Evolutionary conservation across 2,113 vertebrate species (phyloP), one percentile per base, ranked within the genome.

Genomic region (Ceuthmochares aereus): DNA sequence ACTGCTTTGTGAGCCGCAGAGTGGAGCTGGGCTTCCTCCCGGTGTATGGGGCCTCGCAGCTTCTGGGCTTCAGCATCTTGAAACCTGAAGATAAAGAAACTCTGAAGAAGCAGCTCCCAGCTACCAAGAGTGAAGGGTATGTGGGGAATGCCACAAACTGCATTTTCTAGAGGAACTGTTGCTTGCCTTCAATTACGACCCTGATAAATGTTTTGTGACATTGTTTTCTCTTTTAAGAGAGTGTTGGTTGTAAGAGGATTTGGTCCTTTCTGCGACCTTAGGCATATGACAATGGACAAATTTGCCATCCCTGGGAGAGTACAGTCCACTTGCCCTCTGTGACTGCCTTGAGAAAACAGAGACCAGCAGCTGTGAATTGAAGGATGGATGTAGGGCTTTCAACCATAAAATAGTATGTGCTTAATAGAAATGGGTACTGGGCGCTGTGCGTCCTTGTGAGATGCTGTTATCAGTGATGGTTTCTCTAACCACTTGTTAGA

Each of bases 11-110:
- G 93, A 97, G 97, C 93, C 97, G 96, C 37, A 97, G 99, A 18
- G 99, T 98, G 11, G 98, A 99, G 59, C 98, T 99, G 95, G 98
- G 97, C 36, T 99, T 99, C 91, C 99, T 99, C 70, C 97, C 98
- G 0, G 97, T 97, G 1, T 99, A 99, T 11, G 98, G 84, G 29
- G 99, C 98, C 0, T 32, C 98, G n/a, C 99, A 99, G 95, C 97
- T 99, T 40, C 98, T 99, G 94, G 99, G 99, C 49, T 99, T 99
- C 89, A 96, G 96, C 55, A 94, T 97, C 15, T 95, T 99, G 21
- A 95, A 97, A 10, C 96, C 98, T 4, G 99, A 99, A 75, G 99
- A 99, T 95, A 98, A 99, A 93, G 99, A 98, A 22, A 96, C 98
- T 52, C 98, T 99, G 36, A 99, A 99, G 96, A 98, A 98, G 97